Evolutionary conservation across 2,888 invertebrate genomes (phyloP).

Genomic region (Torymus auratus): DNA sequence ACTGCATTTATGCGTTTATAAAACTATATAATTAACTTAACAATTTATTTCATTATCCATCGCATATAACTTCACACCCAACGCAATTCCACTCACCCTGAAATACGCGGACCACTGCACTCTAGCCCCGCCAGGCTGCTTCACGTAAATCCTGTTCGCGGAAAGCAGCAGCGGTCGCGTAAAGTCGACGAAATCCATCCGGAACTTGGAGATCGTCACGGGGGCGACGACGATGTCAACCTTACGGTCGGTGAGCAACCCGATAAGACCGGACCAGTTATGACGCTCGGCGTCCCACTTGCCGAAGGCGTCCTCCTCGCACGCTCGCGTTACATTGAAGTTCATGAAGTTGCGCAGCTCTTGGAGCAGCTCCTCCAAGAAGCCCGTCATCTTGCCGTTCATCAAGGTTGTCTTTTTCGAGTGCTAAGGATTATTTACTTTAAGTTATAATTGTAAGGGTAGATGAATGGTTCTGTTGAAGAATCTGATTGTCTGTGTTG

Average conservation of each 20-base stretch:
- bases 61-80: too few relatives aligned
- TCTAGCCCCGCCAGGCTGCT: slow-evolving; percentile 53
- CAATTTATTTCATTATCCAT: neutral
- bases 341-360: slow-evolving; percentile 66
- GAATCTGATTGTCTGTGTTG: too few relatives aligned
- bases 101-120: slow-evolving; percentile 69
- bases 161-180: slow-evolving; percentile 66
- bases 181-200: slow-evolving; percentile 67
- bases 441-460: too few relatives aligned
- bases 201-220: slow-evolving; percentile 63
- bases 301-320: slow-evolving; percentile 35
- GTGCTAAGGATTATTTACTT: neutral
- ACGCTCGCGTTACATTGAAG: slow-evolving; percentile 61
- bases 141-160: slow-evolving; percentile 64
- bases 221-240: slow-evolving; percentile 67
- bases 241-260: slow-evolving; percentile 56
- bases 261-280: slow-evolving; percentile 68
- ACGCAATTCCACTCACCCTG: slow-evolving; percentile 59
- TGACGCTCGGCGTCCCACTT: slow-evolving; percentile 57
- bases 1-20: too few relatives aligned
- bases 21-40: too few relatives aligned
- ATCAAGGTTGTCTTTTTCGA: neutral
- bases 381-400: slow-evolving; percentile 60
- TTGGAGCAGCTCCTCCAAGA: slow-evolving; percentile 62
- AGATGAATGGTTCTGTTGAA: too few relatives aligned